These are phyloP conservation scores for Macropus fuliginosus DNA, from an alignment of 2,797 vertebrate genomes.

Conservation along the genomic window DNA sequence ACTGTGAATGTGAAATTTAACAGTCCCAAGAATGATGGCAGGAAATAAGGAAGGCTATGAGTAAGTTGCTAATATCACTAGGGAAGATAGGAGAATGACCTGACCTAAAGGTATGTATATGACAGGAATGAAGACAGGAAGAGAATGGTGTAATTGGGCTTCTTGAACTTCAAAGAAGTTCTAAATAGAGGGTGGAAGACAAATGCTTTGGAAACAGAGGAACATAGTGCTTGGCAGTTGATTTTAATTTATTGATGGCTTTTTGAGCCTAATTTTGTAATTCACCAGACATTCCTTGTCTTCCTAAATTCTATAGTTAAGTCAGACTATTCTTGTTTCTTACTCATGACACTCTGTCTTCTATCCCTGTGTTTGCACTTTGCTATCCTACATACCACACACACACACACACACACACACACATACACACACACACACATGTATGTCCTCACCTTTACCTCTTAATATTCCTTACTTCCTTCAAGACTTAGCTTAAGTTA, in stretches of 20 bases:
- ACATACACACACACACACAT: no score
- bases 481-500: background rate
- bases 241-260: background rate
- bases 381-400: background rate
- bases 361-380: background rate
- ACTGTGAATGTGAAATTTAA: slow-evolving; percentile 43
- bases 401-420: no score
- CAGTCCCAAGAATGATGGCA: background rate
- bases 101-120: background rate
- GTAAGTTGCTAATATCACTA: background rate
- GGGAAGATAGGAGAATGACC: background rate
- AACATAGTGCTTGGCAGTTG: background rate
- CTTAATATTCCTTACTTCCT: background rate
- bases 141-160: background rate
- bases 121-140: background rate
- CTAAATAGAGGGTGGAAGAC: background rate
- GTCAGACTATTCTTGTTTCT: background rate
- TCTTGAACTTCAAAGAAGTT: background rate
- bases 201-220: background rate
- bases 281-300: background rate
- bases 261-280: background rate
- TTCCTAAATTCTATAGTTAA: background rate
- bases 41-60: background rate
- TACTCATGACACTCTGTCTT: background rate
- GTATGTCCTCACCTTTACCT: background rate